Evolutionary conservation across 2,113 vertebrate species (phyloP), one percentile per base, ranked within the genome.

Genomic region (Crotalus viridis): DNA sequence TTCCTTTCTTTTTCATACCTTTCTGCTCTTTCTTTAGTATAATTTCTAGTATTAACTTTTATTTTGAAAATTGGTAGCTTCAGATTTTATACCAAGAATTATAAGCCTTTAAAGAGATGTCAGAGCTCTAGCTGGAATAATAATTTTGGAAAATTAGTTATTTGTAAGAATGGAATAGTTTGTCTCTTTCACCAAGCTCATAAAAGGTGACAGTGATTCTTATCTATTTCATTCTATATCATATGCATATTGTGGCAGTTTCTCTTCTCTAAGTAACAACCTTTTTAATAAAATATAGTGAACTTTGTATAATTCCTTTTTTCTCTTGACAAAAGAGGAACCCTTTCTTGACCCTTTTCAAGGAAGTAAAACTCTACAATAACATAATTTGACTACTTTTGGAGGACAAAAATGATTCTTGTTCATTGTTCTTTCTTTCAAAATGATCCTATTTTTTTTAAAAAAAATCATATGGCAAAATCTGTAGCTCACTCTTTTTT

Each of bases 401-500:
- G 17, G 74, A 81, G 33, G 3, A 81, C 33, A 81, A 43, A 81
- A 81, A 81, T 39, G 33, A 81, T 81, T 81, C 33, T 81, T 81
- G 17, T 1, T 81, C 33, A 81, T 81, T 81, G 21, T 81, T 81
- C 74, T 81, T 81, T 81, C 74, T 81, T 81, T 43, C 17, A 81
- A 81, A 81, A 81, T 81, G 74, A 43, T 81, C 17, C 17, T 43
- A 8, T 3, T n/a, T 88, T 28, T 51, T 10, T 4, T 85, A 90
- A 48, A 95, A 93, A 26, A 13, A 87, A 59, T 46, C 90, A 33
- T 22, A 87, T 94, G 81, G 9, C 54, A 89, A 90, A 94, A 94
- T 26, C 21, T 17, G 10, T 90, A 28, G 59, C 55, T 92, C 0
- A 0, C 3, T 55, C 54, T 15, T 54, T 56, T 56, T 56, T 56